Evolutionary conservation across 2,113 vertebrate species (phyloP).

Genomic region (Coregonus clupeaformis): DNA sequence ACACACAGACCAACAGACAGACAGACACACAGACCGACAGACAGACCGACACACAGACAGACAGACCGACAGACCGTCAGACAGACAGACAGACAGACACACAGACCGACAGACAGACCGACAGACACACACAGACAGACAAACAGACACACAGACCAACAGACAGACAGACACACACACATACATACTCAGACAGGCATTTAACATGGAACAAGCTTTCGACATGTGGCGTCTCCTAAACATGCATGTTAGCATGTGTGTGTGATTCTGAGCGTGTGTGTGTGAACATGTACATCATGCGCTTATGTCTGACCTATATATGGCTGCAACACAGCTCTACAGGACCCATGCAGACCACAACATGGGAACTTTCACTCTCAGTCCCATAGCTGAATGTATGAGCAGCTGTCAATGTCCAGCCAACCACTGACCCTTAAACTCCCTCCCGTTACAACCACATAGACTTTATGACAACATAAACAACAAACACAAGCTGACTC

Average conservation of each 20-base stretch:
- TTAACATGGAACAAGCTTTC: not conserved
- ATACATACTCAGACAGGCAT: not conserved
- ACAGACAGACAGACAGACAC: not conserved
- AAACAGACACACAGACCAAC: too few species aligned
- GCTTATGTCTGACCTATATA: constrained; percentile 56
- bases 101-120: not conserved
- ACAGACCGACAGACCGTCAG: not conserved
- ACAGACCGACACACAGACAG: not conserved
- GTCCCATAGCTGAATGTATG: too few species aligned
- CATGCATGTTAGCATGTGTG: too few species aligned
- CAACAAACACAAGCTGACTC: too few species aligned
- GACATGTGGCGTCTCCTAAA: too few species aligned
- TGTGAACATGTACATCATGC: constrained; percentile 13
- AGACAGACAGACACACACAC: not conserved
- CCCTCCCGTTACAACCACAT: not conserved
- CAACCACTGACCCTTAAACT: too few species aligned
- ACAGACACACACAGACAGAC: too few species aligned
- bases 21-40: not conserved
- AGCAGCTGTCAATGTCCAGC: too few species aligned
- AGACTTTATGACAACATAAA: not conserved
- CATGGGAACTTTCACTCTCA: not conserved
- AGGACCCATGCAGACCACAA: not conserved
- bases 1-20: not conserved
- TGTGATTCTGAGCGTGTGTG: not conserved
- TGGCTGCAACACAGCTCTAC: not conserved